These are phyloP conservation scores for Tenthredo mesomela DNA, from an alignment of 2,888 invertebrate species.

Conservation along the genomic window DNA sequence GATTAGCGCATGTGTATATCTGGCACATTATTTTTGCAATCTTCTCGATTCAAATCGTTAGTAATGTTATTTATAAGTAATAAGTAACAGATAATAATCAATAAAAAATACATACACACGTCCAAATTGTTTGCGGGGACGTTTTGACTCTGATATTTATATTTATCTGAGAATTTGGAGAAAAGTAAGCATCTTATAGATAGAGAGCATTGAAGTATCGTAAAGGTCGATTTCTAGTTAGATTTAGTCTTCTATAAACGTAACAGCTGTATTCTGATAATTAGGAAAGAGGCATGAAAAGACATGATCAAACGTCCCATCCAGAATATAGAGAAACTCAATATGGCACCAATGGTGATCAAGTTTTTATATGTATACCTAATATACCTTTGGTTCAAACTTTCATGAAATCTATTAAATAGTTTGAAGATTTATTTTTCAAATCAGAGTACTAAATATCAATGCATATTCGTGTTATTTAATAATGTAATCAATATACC, in stretches of 20 bases:
- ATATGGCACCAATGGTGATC: conserved; percentile 30
- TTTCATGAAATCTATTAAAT: not conserved
- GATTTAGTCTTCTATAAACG: not conserved
- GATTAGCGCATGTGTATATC: conserved; percentile 12
- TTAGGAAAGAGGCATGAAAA: not conserved
- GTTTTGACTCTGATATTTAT: not conserved
- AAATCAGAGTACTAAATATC: not conserved
- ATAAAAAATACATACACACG: conserved; percentile 11
- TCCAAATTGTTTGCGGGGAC: not conserved
- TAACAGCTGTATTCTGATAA: conserved; percentile 14
- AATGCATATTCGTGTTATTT: conserved; percentile 33
- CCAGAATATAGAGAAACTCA: conserved; percentile 31
- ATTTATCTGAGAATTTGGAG: not conserved
- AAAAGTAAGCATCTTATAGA: not conserved
- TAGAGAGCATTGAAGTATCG: conserved; percentile 7
- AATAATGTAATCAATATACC: conserved; percentile 20
- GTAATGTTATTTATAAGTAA: not conserved
- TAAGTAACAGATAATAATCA: not conserved
- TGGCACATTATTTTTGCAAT: conserved; percentile 32
- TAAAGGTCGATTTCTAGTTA: not conserved
- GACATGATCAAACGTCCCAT: not conserved
- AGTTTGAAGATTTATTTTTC: conserved; percentile 4
- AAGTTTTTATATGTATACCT: not conserved
- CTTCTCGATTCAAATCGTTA: conserved; percentile 12
- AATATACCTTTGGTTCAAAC: not conserved